Evolutionary conservation across 2,888 invertebrate species (phyloP).

Genomic region (Nowickia ferox): DNA sequence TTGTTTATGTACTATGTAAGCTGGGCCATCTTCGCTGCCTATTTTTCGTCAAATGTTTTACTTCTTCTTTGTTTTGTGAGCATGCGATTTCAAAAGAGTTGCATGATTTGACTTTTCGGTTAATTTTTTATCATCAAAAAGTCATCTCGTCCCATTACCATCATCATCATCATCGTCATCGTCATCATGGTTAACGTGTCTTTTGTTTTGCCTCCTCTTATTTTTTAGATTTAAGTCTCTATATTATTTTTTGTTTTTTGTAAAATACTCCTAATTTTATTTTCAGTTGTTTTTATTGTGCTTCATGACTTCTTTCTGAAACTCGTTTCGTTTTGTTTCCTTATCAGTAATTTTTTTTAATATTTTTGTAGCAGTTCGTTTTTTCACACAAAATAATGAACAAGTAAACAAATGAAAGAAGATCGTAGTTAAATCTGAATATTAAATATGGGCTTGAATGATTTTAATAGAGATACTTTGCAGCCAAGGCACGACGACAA

Average conservation of each 20-base stretch:
- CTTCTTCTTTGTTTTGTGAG: slow-evolving; percentile 31
- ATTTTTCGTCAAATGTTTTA: slow-evolving; percentile 53
- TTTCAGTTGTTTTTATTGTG: slow-evolving; percentile 40
- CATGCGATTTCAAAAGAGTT: slow-evolving; percentile 71
- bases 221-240: slow-evolving; percentile 3
- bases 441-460: slow-evolving; percentile 73
- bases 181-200: slow-evolving; percentile 56
- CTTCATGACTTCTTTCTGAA: slow-evolving; percentile 46
- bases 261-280: slow-evolving; percentile 49
- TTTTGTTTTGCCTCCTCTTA: slow-evolving; percentile 44
- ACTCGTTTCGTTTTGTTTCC: slow-evolving; percentile 22
- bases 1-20: slow-evolving; percentile 53
- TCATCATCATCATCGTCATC: slow-evolving; percentile 58
- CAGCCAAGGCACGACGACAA: slow-evolving; percentile 58
- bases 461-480: slow-evolving; percentile 65
- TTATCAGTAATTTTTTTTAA: slow-evolving; percentile 57
- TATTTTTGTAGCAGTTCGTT: slow-evolving; percentile 32
- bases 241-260: neutral
- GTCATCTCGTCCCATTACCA: slow-evolving; percentile 74
- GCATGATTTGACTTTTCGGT: slow-evolving; percentile 75
- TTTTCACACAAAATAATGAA: slow-evolving; percentile 33
- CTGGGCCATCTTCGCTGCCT: slow-evolving; percentile 26
- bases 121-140: slow-evolving; percentile 76
- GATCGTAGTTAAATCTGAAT: slow-evolving; percentile 72
- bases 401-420: slow-evolving; percentile 40